A percentile compares a stretch with the other conserved stretches of the same genome.
phyloP scores from a whole-genome alignment of 2,888 invertebrate genomes.

The Xylocampa areola region DNA sequence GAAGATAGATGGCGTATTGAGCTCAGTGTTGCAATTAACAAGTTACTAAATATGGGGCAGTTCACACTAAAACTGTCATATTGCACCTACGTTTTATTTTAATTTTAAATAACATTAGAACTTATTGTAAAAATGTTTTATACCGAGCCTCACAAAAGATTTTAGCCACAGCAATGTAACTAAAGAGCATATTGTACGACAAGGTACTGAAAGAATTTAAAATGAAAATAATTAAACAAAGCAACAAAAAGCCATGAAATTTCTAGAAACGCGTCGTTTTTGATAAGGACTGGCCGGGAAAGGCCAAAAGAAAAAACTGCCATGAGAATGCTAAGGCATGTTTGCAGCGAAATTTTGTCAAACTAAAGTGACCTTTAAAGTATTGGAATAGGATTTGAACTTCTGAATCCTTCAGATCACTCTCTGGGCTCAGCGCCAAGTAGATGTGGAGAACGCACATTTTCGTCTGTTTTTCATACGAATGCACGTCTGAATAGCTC shows the following conservation, averaged over 20 bases:
- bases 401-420: constrained; percentile 15
- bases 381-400: constrained; percentile 23
- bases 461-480: constrained; percentile 76
- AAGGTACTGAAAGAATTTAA: constrained; percentile 45
- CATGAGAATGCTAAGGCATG: constrained; percentile 40
- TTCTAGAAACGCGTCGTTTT: constrained; percentile 56
- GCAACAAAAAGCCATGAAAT: constrained; percentile 52
- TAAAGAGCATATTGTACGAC: constrained; percentile 28
- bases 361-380: constrained; percentile 37
- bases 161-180: constrained; percentile 21
- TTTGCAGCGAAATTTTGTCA: constrained; percentile 16
- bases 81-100: too few species aligned
- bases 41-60: constrained; percentile 15
- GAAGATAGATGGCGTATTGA: too few species aligned
- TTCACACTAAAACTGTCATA: background rate
- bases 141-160: constrained; percentile 16
- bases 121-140: constrained; percentile 18
- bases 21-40: background rate
- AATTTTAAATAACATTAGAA: too few species aligned
- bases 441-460: constrained; percentile 73
- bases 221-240: constrained; percentile 50
- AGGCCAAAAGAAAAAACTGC: constrained; percentile 61
- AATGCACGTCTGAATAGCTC: constrained; percentile 71
- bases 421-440: constrained; percentile 73
- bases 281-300: constrained; percentile 64